phyloP scores from a whole-genome alignment of 2,888 invertebrate genomes.

The Hoplodrina ambigua region DNA sequence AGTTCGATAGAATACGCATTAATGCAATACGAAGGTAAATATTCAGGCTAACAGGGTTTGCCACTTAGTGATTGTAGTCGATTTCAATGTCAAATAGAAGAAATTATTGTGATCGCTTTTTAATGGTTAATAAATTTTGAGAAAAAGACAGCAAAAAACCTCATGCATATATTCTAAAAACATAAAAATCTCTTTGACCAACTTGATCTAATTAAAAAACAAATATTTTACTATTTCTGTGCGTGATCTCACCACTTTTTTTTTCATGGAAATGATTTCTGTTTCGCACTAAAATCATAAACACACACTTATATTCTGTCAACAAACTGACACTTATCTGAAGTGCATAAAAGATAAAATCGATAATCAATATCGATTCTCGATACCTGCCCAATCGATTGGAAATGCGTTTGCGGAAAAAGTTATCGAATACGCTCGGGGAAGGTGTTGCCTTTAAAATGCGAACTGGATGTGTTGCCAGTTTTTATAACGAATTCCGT shows the following conservation, averaged over 20 bases:
- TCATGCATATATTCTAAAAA: not conserved
- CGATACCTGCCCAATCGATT: slow-evolving; percentile 66
- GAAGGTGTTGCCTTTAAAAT: slow-evolving; percentile 63
- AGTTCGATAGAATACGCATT: too few relatives aligned
- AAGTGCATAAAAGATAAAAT: slow-evolving; percentile 46
- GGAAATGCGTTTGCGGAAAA: slow-evolving; percentile 75
- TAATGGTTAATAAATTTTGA: not conserved
- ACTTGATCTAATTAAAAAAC: slow-evolving; percentile 20
- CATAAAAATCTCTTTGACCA: not conserved
- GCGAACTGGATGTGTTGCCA: slow-evolving; percentile 54
- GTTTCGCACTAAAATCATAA: slow-evolving; percentile 28
- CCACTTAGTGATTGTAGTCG: not conserved
- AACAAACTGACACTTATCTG: slow-evolving; percentile 39
- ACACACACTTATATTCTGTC: slow-evolving; percentile 6
- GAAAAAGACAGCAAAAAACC: not conserved
- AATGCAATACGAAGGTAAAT: not conserved
- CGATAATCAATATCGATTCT: slow-evolving; percentile 47
- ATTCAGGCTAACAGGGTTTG: not conserved
- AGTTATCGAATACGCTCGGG: slow-evolving; percentile 68
- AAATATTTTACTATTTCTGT: slow-evolving; percentile 27
- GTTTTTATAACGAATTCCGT: slow-evolving; percentile 62
- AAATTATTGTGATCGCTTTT: slow-evolving; percentile 32
- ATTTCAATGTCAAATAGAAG: slow-evolving; percentile 1
- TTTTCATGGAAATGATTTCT: slow-evolving; percentile 12
- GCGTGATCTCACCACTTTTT: slow-evolving; percentile 19